Evolutionary conservation across 2,888 invertebrate genomes (phyloP).

Genomic region (Spialia ferax): DNA sequence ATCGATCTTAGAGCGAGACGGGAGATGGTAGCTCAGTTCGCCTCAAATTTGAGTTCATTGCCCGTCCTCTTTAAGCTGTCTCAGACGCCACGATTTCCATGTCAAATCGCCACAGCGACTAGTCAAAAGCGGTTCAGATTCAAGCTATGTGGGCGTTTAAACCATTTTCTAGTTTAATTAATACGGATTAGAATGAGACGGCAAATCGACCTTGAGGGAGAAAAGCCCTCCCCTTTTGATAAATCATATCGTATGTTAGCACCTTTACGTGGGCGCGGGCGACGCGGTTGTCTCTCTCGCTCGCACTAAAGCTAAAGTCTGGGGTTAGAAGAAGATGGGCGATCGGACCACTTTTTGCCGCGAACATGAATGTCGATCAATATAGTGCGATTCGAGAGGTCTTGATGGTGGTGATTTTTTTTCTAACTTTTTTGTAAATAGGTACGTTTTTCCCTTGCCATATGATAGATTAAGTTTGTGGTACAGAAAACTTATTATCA

Average conservation of each 20-base stretch:
- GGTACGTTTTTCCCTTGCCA: too few species aligned
- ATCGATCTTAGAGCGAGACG: constrained; percentile 60
- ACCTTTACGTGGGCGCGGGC: constrained; percentile 74
- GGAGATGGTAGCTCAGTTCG: constrained; percentile 55
- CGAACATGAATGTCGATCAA: constrained; percentile 81
- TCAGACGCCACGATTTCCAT: constrained; percentile 7
- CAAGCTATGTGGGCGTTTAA: constrained; percentile 8
- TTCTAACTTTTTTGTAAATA: too few species aligned
- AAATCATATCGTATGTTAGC: constrained; percentile 11
- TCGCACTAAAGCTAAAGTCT: constrained; percentile 51
- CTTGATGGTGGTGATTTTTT: constrained; percentile 63
- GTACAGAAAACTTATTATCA: too few species aligned
- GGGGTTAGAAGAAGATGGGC: constrained; percentile 59
- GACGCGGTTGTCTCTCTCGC: constrained; percentile 58
- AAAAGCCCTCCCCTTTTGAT: constrained; percentile 10
- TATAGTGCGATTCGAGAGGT: constrained; percentile 62
- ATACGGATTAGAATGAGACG: constrained; percentile 11
- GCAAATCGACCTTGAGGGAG: neutral
- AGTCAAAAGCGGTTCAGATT: neutral
- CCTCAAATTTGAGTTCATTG: constrained; percentile 74
- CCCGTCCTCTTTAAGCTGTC: constrained; percentile 67
- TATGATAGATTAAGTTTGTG: too few species aligned
- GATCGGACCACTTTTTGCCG: constrained; percentile 78
- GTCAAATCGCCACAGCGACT: constrained; percentile 3
- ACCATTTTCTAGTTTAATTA: constrained; percentile 13